A percentile compares a stretch with the other conserved stretches of the same genome.
Conservation (phyloP, 2,113 vertebrate species). For the Electrona antarctica region DNA sequence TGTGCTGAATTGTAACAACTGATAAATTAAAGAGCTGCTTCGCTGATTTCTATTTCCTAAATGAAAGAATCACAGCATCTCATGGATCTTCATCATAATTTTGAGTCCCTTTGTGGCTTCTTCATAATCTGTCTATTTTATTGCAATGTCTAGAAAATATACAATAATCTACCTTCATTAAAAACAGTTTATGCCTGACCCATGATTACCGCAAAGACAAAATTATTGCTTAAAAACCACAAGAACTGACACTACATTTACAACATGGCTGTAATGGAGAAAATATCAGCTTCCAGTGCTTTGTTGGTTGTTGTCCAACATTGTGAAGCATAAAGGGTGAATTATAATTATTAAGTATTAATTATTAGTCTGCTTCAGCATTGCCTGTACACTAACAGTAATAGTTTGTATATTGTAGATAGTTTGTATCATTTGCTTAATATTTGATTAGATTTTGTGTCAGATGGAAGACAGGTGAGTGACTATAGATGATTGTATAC, state of each 20-base stretch:
- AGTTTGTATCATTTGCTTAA: too few species aligned
- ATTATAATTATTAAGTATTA: too few species aligned
- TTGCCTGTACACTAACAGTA: background rate
- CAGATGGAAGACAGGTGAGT: conserved; percentile 43
- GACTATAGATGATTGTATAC: conserved; percentile 39
- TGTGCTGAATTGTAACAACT: conserved; percentile 80
- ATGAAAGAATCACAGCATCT: conserved; percentile 71
- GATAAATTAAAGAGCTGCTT: conserved; percentile 79
- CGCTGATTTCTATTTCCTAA: conserved; percentile 74
- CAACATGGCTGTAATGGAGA: background rate
- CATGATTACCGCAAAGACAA: conserved; percentile 22
- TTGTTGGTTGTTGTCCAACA: conserved; percentile 11
- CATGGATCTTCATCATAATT: conserved; percentile 71
- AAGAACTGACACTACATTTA: background rate
- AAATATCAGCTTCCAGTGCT: background rate
- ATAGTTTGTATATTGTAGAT: background rate
- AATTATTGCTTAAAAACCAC: background rate
- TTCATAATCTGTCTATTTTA: conserved; percentile 47
- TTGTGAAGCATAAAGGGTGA: conserved; percentile 10
- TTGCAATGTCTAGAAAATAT: conserved; percentile 43
- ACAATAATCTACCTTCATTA: conserved; percentile 64
- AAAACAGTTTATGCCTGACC: conserved; percentile 47
- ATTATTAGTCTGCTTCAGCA: too few species aligned
- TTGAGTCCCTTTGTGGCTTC: conserved; percentile 49
- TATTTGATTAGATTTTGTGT: background rate